phyloP scores from a whole-genome alignment of 2,888 invertebrate species.

The Xylota sylvarum region DNA sequence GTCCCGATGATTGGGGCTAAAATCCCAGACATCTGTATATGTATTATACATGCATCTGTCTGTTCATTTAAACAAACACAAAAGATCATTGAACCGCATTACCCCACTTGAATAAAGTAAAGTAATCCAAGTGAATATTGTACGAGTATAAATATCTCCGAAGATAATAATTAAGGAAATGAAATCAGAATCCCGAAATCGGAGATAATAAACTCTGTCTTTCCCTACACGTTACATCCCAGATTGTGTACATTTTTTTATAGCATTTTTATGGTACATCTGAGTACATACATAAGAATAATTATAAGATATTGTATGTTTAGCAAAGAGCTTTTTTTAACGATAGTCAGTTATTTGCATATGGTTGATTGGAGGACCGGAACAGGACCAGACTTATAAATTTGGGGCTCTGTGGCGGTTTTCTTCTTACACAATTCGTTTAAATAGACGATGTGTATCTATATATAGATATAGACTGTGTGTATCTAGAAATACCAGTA shows the following conservation, averaged over 20 bases:
- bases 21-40: too few relatives aligned
- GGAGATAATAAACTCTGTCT: not conserved
- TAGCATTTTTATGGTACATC: constrained; percentile 10
- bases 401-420: too few relatives aligned
- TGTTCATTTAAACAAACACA: not conserved
- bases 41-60: too few relatives aligned
- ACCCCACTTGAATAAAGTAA: not conserved
- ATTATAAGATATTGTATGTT: not conserved
- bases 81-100: constrained; percentile 5
- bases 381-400: not conserved
- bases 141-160: not conserved
- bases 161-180: constrained; percentile 6
- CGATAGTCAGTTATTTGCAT: not conserved
- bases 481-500: too few relatives aligned
- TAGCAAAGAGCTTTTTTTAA: not conserved
- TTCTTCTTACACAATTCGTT: too few relatives aligned
- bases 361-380: not conserved
- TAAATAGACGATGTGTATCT: too few relatives aligned
- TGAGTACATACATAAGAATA: constrained; percentile 1
- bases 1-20: too few relatives aligned
- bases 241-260: not conserved
- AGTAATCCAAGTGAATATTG: not conserved
- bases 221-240: not conserved
- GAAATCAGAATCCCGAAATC: constrained; percentile 11
- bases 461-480: too few relatives aligned